A percentile compares a stretch with the other conserved stretches of the same genome.
These are phyloP conservation scores for Orius insidiosus DNA, from an alignment of 1,140 invertebrate genomes.

Conservation along the genomic window DNA sequence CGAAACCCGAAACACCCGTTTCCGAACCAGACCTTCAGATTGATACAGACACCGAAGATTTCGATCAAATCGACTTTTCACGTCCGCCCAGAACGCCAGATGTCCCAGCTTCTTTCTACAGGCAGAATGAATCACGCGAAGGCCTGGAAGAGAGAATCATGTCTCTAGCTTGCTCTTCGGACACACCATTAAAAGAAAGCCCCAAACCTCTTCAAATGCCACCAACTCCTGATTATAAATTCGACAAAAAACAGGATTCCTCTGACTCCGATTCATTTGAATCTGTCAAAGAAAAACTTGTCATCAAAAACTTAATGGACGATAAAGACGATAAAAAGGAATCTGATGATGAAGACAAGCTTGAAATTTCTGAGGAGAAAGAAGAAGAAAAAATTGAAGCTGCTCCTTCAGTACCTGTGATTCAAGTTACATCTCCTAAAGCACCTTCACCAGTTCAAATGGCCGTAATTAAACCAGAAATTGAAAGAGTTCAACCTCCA, in stretches of 20 bases:
- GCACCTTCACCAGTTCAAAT: not conserved
- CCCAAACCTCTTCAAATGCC: slow-evolving; percentile 4
- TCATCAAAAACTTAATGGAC: not conserved
- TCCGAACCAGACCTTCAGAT: slow-evolving; percentile 71
- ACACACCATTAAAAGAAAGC: slow-evolving; percentile 10
- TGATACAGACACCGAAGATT: slow-evolving; percentile 68
- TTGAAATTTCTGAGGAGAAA: not conserved
- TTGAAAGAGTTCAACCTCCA: not conserved
- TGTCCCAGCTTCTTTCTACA: slow-evolving; percentile 20
- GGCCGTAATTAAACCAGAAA: too few relatives aligned
- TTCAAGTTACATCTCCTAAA: not conserved
- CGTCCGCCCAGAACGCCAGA: slow-evolving; percentile 33
- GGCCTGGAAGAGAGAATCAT: slow-evolving; percentile 21
- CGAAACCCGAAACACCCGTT: slow-evolving; percentile 66
- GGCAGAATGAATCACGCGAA: slow-evolving; percentile 18
- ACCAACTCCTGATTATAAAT: slow-evolving; percentile 5
- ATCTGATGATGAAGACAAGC: not conserved
- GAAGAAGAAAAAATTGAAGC: not conserved
- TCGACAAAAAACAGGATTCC: slow-evolving; percentile 1
- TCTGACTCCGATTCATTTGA: slow-evolving; percentile 1
- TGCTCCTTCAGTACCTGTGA: not conserved
- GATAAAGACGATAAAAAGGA: not conserved
- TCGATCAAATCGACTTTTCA: slow-evolving; percentile 33
- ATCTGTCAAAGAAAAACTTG: not conserved
- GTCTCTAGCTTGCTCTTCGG: slow-evolving; percentile 17